These are phyloP conservation scores for Hydrochoerus hydrochaeris DNA, from an alignment of 2,113 vertebrate species.

Conservation along the genomic window DNA sequence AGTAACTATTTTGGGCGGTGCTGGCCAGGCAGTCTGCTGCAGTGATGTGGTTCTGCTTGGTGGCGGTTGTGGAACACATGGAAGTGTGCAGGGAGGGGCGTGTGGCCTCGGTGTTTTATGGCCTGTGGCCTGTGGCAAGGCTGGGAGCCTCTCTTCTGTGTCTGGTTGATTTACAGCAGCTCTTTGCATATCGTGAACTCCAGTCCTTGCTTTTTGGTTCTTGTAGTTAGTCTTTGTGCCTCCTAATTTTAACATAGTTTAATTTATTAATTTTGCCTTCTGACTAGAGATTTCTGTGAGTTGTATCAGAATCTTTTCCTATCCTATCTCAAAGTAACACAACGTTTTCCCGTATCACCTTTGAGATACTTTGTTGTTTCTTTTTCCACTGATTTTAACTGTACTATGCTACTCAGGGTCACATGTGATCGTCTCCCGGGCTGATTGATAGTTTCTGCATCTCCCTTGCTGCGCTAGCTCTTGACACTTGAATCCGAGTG, in stretches of 20 bases:
- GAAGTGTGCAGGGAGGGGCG: not conserved
- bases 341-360: not conserved
- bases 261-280: not conserved
- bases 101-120: not conserved
- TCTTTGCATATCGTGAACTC: not conserved
- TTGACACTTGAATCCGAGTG: not conserved
- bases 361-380: not conserved
- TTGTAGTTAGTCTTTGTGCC: not conserved
- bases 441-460: not conserved
- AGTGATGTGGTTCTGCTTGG: not conserved
- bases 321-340: not conserved
- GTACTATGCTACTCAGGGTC: not conserved
- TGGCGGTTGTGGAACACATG: not conserved
- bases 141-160: not conserved
- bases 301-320: not conserved
- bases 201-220: not conserved
- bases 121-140: not conserved
- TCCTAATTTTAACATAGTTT: not conserved
- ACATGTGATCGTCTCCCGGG: not conserved
- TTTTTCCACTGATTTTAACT: not conserved
- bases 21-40: not conserved
- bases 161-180: not conserved
- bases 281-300: not conserved
- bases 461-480: not conserved
- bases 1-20: not conserved